Conservation (phyloP, 1,140 invertebrate species). For the Solenopsis invicta region DNA sequence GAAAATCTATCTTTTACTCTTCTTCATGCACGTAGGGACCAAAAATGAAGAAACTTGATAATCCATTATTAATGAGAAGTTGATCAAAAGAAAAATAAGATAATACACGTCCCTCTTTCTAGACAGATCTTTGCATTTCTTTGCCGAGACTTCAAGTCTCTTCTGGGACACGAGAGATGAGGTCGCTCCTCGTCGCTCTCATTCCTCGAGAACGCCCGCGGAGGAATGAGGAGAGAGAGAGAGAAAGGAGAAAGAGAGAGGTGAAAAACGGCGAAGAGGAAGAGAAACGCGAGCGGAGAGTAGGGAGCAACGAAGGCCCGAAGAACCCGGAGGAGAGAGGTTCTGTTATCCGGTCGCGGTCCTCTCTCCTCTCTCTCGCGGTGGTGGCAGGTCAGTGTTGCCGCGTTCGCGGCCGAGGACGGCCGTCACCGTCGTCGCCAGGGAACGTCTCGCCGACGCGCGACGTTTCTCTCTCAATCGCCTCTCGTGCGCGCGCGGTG, state of each 20-base stretch:
- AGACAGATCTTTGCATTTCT: not conserved
- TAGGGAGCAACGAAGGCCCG: conserved; percentile 64
- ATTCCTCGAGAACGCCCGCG: not conserved
- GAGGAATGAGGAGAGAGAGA: conserved; percentile 5
- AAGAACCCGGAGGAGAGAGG: conserved; percentile 59
- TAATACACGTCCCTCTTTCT: not conserved
- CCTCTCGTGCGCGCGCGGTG: conserved; percentile 1
- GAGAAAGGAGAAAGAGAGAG: not conserved
- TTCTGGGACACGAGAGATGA: conserved; percentile 31
- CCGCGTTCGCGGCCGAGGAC: conserved; percentile 74
- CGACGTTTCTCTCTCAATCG: conserved; percentile 11
- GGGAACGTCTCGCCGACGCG: too few species aligned
- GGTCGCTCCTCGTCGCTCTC: conserved; percentile 18
- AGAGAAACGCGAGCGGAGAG: conserved; percentile 53
- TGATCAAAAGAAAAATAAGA: not conserved
- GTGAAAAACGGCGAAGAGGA: conserved; percentile 24
- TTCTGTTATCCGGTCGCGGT: conserved; percentile 78
- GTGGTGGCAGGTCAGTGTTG: conserved; percentile 83
- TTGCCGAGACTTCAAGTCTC: not conserved
- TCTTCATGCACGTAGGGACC: not conserved
- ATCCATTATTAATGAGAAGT: conserved; percentile 5
- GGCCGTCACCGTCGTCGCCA: conserved; percentile 50
- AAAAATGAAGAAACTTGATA: not conserved
- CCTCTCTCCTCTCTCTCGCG: conserved; percentile 74
- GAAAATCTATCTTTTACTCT: not conserved